phyloP scores from a whole-genome alignment of 2,113 vertebrate genomes.

The Calidris pygmaea region DNA sequence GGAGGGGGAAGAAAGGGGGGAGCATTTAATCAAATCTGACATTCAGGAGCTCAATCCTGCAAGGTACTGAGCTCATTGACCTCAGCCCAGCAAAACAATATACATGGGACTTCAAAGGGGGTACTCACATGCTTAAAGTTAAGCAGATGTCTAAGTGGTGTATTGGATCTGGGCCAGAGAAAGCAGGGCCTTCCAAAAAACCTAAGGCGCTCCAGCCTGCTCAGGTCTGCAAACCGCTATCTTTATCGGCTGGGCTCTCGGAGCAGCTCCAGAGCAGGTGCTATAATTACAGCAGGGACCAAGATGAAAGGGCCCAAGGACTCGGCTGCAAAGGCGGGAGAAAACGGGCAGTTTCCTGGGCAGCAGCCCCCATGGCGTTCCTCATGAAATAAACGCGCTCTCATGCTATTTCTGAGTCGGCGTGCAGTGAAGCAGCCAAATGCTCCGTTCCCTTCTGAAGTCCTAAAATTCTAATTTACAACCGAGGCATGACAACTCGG shows the following conservation, averaged over 20 bases:
- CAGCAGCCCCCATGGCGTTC: background rate
- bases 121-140: conserved; percentile 67
- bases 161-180: conserved; percentile 50
- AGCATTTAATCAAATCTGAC: conserved; percentile 65
- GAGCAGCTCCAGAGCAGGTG: conserved; percentile 28
- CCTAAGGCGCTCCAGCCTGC: background rate
- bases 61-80: conserved; percentile 65
- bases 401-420: background rate
- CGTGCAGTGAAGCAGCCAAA: conserved; percentile 27
- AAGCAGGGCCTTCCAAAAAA: conserved; percentile 40
- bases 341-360: background rate
- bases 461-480: conserved; percentile 23
- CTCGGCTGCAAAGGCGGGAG: background rate
- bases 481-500: background rate
- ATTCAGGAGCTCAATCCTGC: conserved; percentile 63
- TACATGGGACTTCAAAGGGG: conserved; percentile 64
- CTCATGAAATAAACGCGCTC: background rate
- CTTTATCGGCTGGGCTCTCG: background rate
- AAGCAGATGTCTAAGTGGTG: conserved; percentile 63
- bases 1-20: background rate
- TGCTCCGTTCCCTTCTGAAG: background rate
- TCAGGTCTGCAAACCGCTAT: conserved; percentile 23
- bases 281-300: background rate
- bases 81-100: conserved; percentile 55
- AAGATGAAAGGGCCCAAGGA: conserved; percentile 24